Conservation (phyloP, 1,140 invertebrate species). For the Radopholus similis region DNA sequence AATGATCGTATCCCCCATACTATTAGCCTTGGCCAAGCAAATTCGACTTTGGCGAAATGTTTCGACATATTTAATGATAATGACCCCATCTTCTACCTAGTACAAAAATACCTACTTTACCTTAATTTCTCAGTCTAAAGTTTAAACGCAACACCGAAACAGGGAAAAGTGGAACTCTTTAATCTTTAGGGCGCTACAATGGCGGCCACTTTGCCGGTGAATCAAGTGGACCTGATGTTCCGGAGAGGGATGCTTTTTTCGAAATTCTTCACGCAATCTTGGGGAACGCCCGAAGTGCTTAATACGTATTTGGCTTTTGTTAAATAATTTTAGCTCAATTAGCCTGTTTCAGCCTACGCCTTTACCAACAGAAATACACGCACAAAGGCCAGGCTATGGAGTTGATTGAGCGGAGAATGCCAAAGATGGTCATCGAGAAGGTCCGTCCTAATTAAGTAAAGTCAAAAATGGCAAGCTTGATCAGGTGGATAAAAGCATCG, state of each 20-base stretch:
- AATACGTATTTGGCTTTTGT: constrained; percentile 68
- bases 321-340: no score
- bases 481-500: not conserved
- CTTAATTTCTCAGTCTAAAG: no score
- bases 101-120: no score
- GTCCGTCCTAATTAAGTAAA: constrained; percentile 63
- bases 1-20: no score
- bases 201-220: no score
- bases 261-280: constrained; percentile 91
- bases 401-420: constrained; percentile 42
- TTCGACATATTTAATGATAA: no score
- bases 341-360: constrained; percentile 44
- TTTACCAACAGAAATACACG: constrained; percentile 38
- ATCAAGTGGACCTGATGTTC: constrained; percentile 78
- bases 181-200: no score
- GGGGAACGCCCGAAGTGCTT: constrained; percentile 86
- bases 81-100: no score
- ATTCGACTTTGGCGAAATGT: no score
- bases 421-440: constrained; percentile 71
- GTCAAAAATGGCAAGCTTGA: not conserved
- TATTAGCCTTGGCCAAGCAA: no score
- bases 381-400: constrained; percentile 36
- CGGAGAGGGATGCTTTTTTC: constrained; percentile 76
- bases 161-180: no score
- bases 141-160: no score